A percentile compares a stretch with the other conserved stretches of the same genome.
Evolutionary conservation across 2,797 vertebrate species (phyloP).

Genomic region (Gallinago stenura): DNA sequence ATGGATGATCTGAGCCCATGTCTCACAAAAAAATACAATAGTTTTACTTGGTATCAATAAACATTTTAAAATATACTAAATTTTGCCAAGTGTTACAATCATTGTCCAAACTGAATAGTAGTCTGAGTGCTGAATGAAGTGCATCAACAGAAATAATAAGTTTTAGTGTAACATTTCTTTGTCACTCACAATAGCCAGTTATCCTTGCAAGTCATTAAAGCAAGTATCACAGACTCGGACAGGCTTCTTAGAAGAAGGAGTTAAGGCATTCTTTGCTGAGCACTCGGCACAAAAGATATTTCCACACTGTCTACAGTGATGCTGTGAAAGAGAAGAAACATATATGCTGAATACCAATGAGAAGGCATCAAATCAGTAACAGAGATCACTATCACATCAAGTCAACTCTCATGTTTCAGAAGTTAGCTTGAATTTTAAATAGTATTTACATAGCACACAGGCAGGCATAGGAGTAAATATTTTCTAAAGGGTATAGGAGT

Average conservation of each 20-base stretch:
- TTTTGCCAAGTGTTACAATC: constrained; percentile 81
- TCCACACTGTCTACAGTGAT: constrained; percentile 98
- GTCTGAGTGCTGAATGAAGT: constrained; percentile 84
- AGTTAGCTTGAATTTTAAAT: neutral
- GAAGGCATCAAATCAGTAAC: neutral
- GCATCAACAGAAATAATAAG: constrained; percentile 83
- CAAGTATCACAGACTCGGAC: constrained; percentile 95
- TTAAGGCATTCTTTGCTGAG: constrained; percentile 92
- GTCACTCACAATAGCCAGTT: constrained; percentile 66
- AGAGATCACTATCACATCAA: neutral
- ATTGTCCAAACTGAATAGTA: constrained; percentile 79
- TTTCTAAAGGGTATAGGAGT: neutral
- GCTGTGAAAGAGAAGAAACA: constrained; percentile 81
- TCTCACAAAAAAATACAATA: constrained; percentile 84
- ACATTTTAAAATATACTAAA: constrained; percentile 80
- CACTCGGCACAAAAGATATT: constrained; percentile 99
- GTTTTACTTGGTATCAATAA: constrained; percentile 79
- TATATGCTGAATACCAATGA: neutral
- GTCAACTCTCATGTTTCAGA: neutral
- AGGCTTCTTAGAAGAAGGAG: constrained; percentile 97
- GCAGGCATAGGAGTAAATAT: neutral
- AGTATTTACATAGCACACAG: neutral
- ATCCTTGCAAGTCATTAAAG: constrained; percentile 95
- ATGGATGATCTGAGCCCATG: constrained; percentile 75
- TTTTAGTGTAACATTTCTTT: constrained; percentile 69